phyloP scores from a whole-genome alignment of 2,797 vertebrate species.

The Scarus forsteni region DNA sequence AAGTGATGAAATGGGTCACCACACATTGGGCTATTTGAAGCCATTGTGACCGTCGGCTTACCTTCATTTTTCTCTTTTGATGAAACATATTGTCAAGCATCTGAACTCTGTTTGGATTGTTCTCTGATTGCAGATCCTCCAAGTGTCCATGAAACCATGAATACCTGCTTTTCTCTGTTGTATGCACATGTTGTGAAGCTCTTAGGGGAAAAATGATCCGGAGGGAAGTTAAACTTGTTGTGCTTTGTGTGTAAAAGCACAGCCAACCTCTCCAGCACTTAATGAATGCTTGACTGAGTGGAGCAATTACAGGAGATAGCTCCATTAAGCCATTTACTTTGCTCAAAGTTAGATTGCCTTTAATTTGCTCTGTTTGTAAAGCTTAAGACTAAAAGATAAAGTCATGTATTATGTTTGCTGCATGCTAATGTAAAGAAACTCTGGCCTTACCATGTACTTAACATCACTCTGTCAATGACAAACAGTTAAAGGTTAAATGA shows the following conservation, averaged over 20 bases:
- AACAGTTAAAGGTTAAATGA: constrained; percentile 8
- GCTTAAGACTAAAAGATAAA: constrained; percentile 55
- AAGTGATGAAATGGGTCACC: constrained; percentile 54
- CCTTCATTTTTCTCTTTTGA: constrained; percentile 37
- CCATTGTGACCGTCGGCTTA: constrained; percentile 38
- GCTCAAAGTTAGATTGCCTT: constrained; percentile 68
- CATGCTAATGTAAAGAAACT: constrained; percentile 17
- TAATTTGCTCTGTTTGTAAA: constrained; percentile 70
- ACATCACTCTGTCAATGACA: neutral
- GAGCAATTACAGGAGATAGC: constrained; percentile 71
- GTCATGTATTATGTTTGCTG: constrained; percentile 45
- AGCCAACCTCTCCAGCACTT: constrained; percentile 50
- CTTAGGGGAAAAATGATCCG: neutral
- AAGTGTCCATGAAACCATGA: constrained; percentile 31
- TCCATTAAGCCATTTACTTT: constrained; percentile 74
- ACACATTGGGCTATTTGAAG: constrained; percentile 40
- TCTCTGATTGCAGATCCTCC: constrained; percentile 35
- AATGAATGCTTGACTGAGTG: constrained; percentile 73
- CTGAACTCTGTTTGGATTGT: constrained; percentile 35
- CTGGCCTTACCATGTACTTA: constrained; percentile 2
- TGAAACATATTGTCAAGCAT: constrained; percentile 28
- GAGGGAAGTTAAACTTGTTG: constrained; percentile 27
- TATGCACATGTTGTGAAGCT: neutral
- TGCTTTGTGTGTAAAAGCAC: constrained; percentile 39
- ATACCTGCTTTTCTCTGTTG: constrained; percentile 9